Evolutionary conservation across 2,888 invertebrate genomes (phyloP).

Genomic region (Sinhomidia bicolor): DNA sequence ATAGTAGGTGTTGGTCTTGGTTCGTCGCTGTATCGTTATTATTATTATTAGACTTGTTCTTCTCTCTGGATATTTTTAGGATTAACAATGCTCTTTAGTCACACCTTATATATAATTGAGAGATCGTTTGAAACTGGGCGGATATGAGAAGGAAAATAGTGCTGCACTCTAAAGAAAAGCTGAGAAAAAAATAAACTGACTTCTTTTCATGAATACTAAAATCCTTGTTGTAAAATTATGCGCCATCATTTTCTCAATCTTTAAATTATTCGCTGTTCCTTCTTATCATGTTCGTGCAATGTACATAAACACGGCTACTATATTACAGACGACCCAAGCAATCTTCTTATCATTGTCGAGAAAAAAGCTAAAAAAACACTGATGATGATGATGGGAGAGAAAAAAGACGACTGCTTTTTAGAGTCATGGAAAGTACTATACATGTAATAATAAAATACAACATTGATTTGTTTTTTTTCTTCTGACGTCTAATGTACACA

Average conservation of each 20-base stretch:
- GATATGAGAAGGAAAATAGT: slow-evolving; percentile 55
- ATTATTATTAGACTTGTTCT: slow-evolving; percentile 9
- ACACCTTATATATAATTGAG: slow-evolving; percentile 72
- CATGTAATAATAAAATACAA: not conserved
- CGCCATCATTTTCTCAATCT: slow-evolving; percentile 63
- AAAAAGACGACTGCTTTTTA: not conserved
- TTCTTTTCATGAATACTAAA: slow-evolving; percentile 63
- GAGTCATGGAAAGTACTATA: not conserved
- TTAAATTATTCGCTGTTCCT: slow-evolving; percentile 9
- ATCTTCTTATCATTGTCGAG: slow-evolving; percentile 10
- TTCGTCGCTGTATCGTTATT: slow-evolving; percentile 23
- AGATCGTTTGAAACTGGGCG: slow-evolving; percentile 73
- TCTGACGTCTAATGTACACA: not conserved
- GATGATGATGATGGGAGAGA: too few species aligned
- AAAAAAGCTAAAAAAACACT: not conserved
- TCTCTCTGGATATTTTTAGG: slow-evolving; percentile 62
- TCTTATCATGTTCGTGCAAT: not conserved
- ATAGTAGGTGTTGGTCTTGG: not conserved
- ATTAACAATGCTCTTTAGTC: slow-evolving; percentile 71
- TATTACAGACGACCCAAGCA: not conserved
- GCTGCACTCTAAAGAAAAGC: too few species aligned
- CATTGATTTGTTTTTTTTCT: not conserved
- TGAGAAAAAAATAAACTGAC: slow-evolving; percentile 35
- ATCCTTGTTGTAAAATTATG: slow-evolving; percentile 64
- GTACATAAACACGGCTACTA: not conserved